These are phyloP conservation scores for Reticulitermes speratus DNA, from an alignment of 1,140 invertebrate genomes.

Conservation along the genomic window DNA sequence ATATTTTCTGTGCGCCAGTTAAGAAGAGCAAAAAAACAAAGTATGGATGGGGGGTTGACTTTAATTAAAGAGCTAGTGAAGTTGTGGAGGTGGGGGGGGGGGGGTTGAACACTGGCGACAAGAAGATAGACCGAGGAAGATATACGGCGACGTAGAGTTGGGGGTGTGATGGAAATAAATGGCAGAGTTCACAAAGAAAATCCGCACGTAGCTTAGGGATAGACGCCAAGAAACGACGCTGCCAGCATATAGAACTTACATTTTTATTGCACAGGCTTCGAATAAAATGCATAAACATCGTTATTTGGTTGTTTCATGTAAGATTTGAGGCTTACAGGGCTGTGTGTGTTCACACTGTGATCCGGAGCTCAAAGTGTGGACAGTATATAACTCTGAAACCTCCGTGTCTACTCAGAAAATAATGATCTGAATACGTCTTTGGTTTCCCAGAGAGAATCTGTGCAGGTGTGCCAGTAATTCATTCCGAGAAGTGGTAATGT, in stretches of 20 bases:
- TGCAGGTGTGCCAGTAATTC: too few relatives aligned
- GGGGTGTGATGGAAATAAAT: not conserved
- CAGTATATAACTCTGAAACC: too few relatives aligned
- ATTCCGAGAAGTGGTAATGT: too few relatives aligned
- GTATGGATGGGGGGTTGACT: not conserved
- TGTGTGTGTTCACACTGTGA: too few relatives aligned
- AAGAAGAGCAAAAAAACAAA: not conserved
- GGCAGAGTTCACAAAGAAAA: too few relatives aligned
- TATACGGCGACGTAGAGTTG: not conserved
- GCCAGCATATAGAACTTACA: too few relatives aligned
- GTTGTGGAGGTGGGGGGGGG: not conserved
- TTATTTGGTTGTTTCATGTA: too few relatives aligned
- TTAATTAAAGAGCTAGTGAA: not conserved
- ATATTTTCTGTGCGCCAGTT: not conserved
- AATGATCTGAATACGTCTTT: too few relatives aligned
- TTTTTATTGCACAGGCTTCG: not conserved
- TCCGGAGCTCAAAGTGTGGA: too few relatives aligned
- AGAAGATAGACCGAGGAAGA: constrained; percentile 1
- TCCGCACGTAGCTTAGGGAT: not conserved
- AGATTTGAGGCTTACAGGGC: too few relatives aligned
- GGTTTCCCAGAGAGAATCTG: too few relatives aligned
- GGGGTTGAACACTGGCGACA: not conserved
- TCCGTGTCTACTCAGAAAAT: too few relatives aligned
- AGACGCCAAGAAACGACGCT: not conserved
- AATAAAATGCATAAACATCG: not conserved